A percentile compares a stretch with the other conserved stretches of the same genome.
Evolutionary conservation across 2,113 vertebrate species (phyloP).

Genomic region (Platichthys flesus): DNA sequence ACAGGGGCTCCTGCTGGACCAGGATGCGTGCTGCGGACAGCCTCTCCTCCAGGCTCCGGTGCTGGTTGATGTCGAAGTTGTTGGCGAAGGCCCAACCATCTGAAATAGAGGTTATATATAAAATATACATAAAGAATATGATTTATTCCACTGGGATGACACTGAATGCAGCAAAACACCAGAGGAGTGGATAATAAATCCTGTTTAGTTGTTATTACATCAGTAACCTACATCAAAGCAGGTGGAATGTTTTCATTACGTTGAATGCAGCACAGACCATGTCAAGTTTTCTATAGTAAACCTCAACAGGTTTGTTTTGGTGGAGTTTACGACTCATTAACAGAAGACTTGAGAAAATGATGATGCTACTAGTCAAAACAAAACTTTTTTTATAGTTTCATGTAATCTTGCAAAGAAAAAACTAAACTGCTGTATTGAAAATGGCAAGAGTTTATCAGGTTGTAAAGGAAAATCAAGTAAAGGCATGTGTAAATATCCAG

Average conservation of each 20-base stretch:
- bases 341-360: no score
- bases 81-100: conserved; percentile 94
- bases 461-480: background rate
- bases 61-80: conserved; percentile 88
- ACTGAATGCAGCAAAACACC: background rate
- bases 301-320: background rate
- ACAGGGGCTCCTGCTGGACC: conserved; percentile 83
- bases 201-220: background rate
- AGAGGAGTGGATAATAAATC: background rate
- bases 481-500: background rate
- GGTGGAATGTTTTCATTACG: no score
- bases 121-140: background rate
- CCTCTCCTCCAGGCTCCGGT: conserved; percentile 87
- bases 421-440: no score
- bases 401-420: no score
- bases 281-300: background rate
- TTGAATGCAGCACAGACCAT: background rate
- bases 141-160: no score
- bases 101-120: conserved; percentile 51
- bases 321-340: background rate
- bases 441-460: no score
- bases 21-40: conserved; percentile 85
- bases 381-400: background rate
- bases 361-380: background rate
- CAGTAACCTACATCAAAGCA: background rate